Evolutionary conservation across 35 echinoderm and acorn worm genomes (phyloP).

Genomic region (Lytechinus variegatus): DNA sequence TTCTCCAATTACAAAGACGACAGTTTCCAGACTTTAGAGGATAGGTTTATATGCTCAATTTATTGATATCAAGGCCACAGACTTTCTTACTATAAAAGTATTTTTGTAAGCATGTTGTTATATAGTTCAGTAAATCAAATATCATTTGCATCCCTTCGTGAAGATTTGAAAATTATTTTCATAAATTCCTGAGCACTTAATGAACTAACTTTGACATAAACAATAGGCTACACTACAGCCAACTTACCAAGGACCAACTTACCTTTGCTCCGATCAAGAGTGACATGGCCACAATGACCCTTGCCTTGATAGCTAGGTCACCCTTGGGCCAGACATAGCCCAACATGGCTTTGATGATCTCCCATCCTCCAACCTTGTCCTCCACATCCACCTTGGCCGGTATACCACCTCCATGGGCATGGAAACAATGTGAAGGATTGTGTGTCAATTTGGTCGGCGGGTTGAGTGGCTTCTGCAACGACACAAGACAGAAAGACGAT

Average conservation of each 20-base stretch:
- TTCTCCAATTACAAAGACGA: too few species aligned
- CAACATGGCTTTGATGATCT: conserved; percentile 89
- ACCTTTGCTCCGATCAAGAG: conserved; percentile 93
- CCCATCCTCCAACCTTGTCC: conserved; percentile 84
- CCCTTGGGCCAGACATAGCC: conserved; percentile 96
- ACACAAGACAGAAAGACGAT: background rate
- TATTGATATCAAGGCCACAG: too few species aligned
- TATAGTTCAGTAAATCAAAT: too few species aligned
- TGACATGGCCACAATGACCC: conserved; percentile 78
- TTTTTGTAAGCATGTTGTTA: too few species aligned
- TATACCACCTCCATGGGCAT: conserved; percentile 62
- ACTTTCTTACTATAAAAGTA: too few species aligned
- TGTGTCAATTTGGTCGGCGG: background rate
- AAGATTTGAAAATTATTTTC: too few species aligned
- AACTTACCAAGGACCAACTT: background rate
- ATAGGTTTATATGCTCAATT: too few species aligned
- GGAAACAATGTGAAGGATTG: conserved; percentile 31
- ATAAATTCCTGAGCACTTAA: too few species aligned
- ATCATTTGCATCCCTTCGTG: too few species aligned
- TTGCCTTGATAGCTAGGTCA: conserved; percentile 78
- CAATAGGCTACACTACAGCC: too few species aligned
- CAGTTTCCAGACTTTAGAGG: too few species aligned
- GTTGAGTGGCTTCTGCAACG: background rate
- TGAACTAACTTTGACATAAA: too few species aligned
- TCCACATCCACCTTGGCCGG: conserved; percentile 76